Percentiles rank a stretch among this genome's conserved stretches.
These are phyloP conservation scores for Aleiodes testaceus DNA, from an alignment of 2,888 invertebrate species.

Conservation along the genomic window DNA sequence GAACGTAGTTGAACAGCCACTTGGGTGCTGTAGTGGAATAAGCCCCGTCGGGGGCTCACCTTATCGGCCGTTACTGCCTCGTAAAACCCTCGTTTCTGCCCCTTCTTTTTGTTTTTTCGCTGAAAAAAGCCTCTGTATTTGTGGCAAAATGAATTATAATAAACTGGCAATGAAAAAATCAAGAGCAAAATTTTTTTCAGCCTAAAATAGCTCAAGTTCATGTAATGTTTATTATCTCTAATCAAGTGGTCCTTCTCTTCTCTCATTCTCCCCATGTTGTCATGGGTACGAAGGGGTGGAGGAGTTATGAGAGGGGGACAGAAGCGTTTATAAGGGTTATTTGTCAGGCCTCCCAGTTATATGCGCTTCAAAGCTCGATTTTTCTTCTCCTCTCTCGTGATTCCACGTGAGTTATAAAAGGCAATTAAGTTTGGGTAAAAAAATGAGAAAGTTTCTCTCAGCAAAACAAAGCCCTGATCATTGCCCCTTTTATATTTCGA, in stretches of 20 bases:
- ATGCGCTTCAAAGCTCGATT: slow-evolving; percentile 39
- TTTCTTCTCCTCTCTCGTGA: slow-evolving; percentile 45
- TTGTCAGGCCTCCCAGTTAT: slow-evolving; percentile 63
- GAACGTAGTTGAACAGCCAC: slow-evolving; percentile 68
- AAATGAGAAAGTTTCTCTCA: no score
- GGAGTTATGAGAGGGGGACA: slow-evolving; percentile 57
- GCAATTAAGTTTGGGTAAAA: slow-evolving; percentile 68
- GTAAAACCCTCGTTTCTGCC: slow-evolving; percentile 70
- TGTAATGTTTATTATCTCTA: slow-evolving; percentile 71
- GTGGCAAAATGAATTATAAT: slow-evolving; percentile 38
- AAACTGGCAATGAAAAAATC: slow-evolving; percentile 47
- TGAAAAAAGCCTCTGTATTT: no score
- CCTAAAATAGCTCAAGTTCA: slow-evolving; percentile 62
- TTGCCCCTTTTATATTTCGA: no score
- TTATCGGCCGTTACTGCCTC: slow-evolving; percentile 74
- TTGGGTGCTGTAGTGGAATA: slow-evolving; percentile 72
- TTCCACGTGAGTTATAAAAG: slow-evolving; percentile 64
- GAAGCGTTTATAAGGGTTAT: slow-evolving; percentile 71
- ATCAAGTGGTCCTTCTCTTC: slow-evolving; percentile 64
- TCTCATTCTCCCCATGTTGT: slow-evolving; percentile 60
- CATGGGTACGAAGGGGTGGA: slow-evolving; percentile 56
- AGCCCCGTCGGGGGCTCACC: slow-evolving; percentile 70
- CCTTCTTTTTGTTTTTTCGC: no score
- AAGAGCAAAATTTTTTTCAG: slow-evolving; percentile 51
- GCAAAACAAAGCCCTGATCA: no score